Percentiles rank a stretch among this genome's conserved stretches.
phyloP scores from a whole-genome alignment of 1,140 invertebrate genomes.

The Meloidogyne chitwoodi region DNA sequence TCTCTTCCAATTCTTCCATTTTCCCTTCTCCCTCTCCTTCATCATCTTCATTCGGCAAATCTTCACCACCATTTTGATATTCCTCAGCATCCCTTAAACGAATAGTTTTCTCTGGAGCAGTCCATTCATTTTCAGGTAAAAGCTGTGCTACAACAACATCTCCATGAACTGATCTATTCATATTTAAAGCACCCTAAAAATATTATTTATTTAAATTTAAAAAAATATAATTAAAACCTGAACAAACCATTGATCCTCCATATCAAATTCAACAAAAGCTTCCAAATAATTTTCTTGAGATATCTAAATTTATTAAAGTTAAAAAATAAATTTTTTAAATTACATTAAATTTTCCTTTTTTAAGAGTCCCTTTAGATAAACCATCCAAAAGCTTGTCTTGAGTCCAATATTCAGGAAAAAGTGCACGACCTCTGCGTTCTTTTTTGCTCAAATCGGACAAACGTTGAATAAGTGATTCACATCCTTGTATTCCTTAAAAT shows the following conservation, averaged over 20 bases:
- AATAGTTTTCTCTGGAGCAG: slow-evolving; percentile 67
- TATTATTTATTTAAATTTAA: neutral
- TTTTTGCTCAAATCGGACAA: slow-evolving; percentile 30
- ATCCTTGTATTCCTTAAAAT: slow-evolving; percentile 28
- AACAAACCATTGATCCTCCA: slow-evolving; percentile 32
- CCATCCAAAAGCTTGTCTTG: slow-evolving; percentile 40
- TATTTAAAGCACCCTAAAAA: slow-evolving; percentile 23
- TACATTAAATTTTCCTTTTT: slow-evolving; percentile 45
- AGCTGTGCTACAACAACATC: slow-evolving; percentile 88
- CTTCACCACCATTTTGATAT: slow-evolving; percentile 48
- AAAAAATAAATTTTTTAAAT: neutral
- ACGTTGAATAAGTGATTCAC: slow-evolving; percentile 20
- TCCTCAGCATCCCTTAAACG: slow-evolving; percentile 57
- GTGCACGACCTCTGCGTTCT: slow-evolving; percentile 23
- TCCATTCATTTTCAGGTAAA: slow-evolving; percentile 84
- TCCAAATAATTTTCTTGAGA: slow-evolving; percentile 44
- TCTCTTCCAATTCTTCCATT: slow-evolving; percentile 66
- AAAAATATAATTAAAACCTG: neutral
- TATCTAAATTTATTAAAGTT: slow-evolving; percentile 28
- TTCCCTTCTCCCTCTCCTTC: slow-evolving; percentile 26
- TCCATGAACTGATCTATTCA: slow-evolving; percentile 89
- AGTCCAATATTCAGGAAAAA: slow-evolving; percentile 39
- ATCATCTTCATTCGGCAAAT: slow-evolving; percentile 27
- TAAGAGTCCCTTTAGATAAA: slow-evolving; percentile 32
- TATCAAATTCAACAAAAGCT: slow-evolving; percentile 34